These are phyloP conservation scores for Holocentrus rufus DNA, from an alignment of 2,797 vertebrate species.

Conservation along the genomic window DNA sequence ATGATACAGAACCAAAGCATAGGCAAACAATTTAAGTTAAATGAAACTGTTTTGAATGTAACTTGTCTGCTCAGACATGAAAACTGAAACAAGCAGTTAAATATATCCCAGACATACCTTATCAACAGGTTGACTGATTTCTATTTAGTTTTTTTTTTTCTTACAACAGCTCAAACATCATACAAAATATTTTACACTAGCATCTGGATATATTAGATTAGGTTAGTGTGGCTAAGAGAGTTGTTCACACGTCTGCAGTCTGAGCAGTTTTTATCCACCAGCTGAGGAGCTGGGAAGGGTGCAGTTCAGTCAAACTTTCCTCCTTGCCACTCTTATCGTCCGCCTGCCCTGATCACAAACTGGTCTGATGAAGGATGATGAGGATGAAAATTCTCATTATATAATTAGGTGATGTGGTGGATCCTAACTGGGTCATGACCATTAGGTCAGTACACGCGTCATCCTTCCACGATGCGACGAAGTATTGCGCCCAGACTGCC, in stretches of 20 bases:
- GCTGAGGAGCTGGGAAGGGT: constrained; percentile 15
- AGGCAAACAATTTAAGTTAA: background rate
- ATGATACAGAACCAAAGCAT: background rate
- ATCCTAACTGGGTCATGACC: constrained; percentile 13
- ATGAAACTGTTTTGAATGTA: background rate
- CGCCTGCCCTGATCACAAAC: constrained; percentile 15
- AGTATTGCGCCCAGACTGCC: constrained; percentile 87
- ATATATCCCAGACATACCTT: constrained; percentile 17
- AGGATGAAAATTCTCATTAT: constrained; percentile 25
- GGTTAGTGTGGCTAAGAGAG: constrained; percentile 10
- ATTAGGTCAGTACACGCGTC: constrained; percentile 61
- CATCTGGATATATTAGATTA: constrained; percentile 1
- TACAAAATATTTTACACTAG: constrained; percentile 35
- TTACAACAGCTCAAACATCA: constrained; percentile 44
- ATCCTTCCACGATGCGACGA: constrained; percentile 90
- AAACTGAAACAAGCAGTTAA: too few relatives aligned
- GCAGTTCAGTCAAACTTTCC: constrained; percentile 13
- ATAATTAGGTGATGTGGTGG: constrained; percentile 6
- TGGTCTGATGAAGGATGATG: constrained; percentile 17
- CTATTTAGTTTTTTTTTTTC: constrained; percentile 45
- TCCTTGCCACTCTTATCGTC: constrained; percentile 13
- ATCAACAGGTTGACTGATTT: constrained; percentile 29
- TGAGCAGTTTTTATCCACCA: constrained; percentile 4
- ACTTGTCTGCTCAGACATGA: too few relatives aligned
- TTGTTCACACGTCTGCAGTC: constrained; percentile 28